Evolutionary conservation across 2,888 invertebrate species (phyloP).

Genomic region (Petrolisthes cinctipes): DNA sequence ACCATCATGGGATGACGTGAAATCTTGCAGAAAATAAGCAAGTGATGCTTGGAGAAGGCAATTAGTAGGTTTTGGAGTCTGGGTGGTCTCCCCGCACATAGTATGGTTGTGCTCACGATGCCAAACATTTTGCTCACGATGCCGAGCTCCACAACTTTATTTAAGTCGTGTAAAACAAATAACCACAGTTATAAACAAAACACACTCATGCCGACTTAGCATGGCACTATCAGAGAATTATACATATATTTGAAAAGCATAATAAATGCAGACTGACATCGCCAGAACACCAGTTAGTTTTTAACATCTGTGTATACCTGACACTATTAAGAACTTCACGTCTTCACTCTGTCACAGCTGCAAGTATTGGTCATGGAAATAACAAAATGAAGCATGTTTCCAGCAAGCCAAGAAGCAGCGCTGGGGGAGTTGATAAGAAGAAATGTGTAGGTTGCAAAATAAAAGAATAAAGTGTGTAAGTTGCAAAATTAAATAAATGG

Average conservation of each 20-base stretch:
- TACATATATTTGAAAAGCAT: neutral
- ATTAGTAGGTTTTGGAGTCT: neutral
- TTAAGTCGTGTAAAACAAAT: too few species aligned
- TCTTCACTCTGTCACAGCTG: constrained; percentile 45
- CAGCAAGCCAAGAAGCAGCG: neutral
- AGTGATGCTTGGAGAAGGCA: constrained; percentile 28
- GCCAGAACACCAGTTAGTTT: neutral
- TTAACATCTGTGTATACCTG: neutral
- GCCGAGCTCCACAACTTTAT: too few species aligned
- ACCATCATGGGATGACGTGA: constrained; percentile 23
- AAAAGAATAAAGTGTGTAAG: neutral
- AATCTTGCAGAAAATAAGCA: constrained; percentile 34
- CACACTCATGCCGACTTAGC: too few species aligned
- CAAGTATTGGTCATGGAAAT: neutral
- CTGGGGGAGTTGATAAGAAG: constrained; percentile 15
- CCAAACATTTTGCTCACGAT: too few species aligned
- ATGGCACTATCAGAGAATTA: neutral
- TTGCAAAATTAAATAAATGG: too few species aligned
- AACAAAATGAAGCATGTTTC: constrained; percentile 13
- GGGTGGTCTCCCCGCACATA: neutral
- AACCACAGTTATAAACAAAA: too few species aligned
- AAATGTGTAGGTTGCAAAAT: neutral
- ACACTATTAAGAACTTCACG: constrained; percentile 40
- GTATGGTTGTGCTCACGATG: neutral
- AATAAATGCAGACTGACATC: neutral